Evolutionary conservation across 2,888 invertebrate species (phyloP).

Genomic region (Lasioglossum leucozonium): DNA sequence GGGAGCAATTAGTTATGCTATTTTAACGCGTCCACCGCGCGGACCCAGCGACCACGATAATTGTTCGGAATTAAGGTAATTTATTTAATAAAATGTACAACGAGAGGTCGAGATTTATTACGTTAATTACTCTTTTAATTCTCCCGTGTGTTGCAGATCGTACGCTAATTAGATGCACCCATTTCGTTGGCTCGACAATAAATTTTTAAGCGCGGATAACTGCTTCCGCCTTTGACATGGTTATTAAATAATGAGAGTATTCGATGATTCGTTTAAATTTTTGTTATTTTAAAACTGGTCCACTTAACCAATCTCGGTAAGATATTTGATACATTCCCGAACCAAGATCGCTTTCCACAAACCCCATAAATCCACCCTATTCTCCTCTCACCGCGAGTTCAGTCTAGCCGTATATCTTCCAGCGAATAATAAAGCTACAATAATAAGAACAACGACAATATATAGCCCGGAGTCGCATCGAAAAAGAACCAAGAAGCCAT

Average conservation of each 20-base stretch:
- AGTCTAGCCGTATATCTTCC: background rate
- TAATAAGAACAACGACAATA: background rate
- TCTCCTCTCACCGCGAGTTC: background rate
- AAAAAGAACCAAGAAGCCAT: constrained; percentile 1
- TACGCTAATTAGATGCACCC: background rate
- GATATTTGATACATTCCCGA: background rate
- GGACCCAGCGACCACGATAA: background rate
- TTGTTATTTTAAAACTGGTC: background rate
- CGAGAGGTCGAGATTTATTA: background rate
- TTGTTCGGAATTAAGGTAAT: background rate
- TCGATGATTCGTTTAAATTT: background rate
- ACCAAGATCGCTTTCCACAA: background rate
- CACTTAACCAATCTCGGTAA: background rate
- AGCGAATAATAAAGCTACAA: background rate
- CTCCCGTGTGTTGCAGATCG: background rate
- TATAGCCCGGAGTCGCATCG: constrained; percentile 7
- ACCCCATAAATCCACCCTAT: background rate
- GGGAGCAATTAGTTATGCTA: background rate
- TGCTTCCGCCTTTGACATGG: background rate
- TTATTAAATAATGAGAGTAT: background rate
- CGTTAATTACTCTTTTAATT: background rate
- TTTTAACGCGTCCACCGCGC: background rate
- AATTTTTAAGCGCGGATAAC: background rate
- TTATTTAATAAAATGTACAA: background rate
- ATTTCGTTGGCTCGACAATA: background rate